A percentile compares a stretch with the other conserved stretches of the same genome.
These are phyloP conservation scores for Lymantria dispar DNA, from an alignment of 2,888 invertebrate genomes.

Conservation along the genomic window DNA sequence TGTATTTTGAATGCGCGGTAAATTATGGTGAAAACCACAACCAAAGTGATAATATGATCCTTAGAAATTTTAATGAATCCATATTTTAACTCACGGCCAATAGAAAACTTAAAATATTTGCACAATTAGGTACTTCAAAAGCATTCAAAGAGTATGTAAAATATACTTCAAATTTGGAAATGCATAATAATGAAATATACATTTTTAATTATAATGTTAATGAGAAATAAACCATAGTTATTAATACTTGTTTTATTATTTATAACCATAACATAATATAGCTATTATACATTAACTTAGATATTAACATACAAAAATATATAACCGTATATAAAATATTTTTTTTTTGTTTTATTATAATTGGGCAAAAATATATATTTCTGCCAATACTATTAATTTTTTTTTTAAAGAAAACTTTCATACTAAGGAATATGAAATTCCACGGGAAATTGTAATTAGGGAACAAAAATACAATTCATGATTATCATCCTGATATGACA, in stretches of 20 bases:
- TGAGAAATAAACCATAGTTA: slow-evolving; percentile 24
- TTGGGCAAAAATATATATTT: slow-evolving; percentile 7
- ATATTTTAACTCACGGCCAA: slow-evolving; percentile 31
- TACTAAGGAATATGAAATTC: too few species aligned
- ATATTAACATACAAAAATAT: slow-evolving; percentile 17
- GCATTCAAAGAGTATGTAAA: slow-evolving; percentile 75
- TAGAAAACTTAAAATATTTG: slow-evolving; percentile 13
- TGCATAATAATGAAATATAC: slow-evolving; percentile 41
- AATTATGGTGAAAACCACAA: too few species aligned
- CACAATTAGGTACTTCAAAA: slow-evolving; percentile 9
- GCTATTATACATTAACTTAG: slow-evolving; percentile 16
- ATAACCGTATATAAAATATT: slow-evolving; percentile 17
- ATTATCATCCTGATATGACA: too few species aligned
- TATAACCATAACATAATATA: background rate
- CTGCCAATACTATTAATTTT: too few species aligned
- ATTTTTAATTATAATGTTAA: slow-evolving; percentile 14
- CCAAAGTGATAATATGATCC: slow-evolving; percentile 19
- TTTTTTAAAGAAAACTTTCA: too few species aligned
- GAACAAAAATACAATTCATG: too few species aligned
- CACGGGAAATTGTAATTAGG: too few species aligned
- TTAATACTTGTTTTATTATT: slow-evolving; percentile 29
- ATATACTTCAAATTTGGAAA: slow-evolving; percentile 70
- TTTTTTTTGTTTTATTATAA: slow-evolving; percentile 33
- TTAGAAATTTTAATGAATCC: slow-evolving; percentile 32
- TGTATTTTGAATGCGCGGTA: too few species aligned